Evolutionary conservation across 2,797 vertebrate species (phyloP), one percentile per base, ranked within the genome.

Genomic region (Hoplostethus mediterraneus): DNA sequence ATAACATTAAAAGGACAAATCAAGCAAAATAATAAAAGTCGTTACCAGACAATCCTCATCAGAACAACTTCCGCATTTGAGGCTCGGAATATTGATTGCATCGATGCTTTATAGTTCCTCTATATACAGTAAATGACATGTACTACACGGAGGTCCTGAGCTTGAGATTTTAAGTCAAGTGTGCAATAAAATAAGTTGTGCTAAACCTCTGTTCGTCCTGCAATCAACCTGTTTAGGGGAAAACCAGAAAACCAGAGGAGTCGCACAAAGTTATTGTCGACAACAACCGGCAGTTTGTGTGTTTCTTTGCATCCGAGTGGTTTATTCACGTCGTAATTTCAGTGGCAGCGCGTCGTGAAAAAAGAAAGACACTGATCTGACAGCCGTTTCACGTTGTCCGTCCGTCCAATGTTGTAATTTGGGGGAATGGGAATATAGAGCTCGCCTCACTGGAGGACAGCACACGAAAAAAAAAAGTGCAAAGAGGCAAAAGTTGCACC

Each of bases 21-120:
- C 14, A 2, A 56, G 21, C 42, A 52, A 14, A 25, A 2, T 14
- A 47, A 47, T 7, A 48, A 11, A 31, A 31, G 10, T 13, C 3
- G n/a, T 67, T 63, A 47, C 67, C 48, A 75, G 58, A 63, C 16
- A 77, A 60, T 70, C 49, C 79, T 63, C 33, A 78, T 71, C 31
- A 79, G 68, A 69, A 76, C 2, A 87, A 89, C 87, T 90, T 93
- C 90, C 87, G 64, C 81, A 81, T 88, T 86, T 84, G 6, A 13
- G 10, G 30, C 58, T 81, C 66, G 79, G 61, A 80, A 85, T 83
- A 73, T 75, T 80, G 45, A 87, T 59, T 68, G 21, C 62, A 82
- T 82, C 81, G 83, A 71, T 77, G 67, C 16, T 42, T 14, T 42
- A 68, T 16, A 83, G 79, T 91, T 92, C 84, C 82, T 80, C 75